Evolutionary conservation across 2,888 invertebrate genomes (phyloP).

Genomic region (Bedellia somnulentella): DNA sequence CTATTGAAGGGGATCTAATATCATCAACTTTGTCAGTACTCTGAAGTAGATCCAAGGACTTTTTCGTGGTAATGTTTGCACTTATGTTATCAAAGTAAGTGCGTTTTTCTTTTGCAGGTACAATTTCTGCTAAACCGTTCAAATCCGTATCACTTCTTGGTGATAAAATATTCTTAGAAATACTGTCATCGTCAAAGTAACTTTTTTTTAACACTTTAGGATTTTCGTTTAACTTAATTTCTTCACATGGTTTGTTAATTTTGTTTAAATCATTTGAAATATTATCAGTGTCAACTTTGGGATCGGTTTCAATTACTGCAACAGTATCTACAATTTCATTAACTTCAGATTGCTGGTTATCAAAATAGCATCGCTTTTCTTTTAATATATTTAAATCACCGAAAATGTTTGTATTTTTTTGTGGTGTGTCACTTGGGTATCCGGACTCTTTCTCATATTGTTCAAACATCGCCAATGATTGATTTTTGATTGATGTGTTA

Average conservation of each 20-base stretch:
- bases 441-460: conserved; percentile 1
- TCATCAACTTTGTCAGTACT: conserved; percentile 17
- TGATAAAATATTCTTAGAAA: too few species aligned
- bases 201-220: background rate
- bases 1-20: conserved; percentile 32
- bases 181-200: background rate
- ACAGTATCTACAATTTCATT: conserved; percentile 3
- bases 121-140: too few species aligned
- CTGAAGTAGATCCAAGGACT: background rate
- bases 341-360: conserved; percentile 5
- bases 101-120: conserved; percentile 20
- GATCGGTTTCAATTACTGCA: too few species aligned
- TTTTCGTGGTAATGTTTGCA: conserved; percentile 8
- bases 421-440: too few species aligned
- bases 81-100: conserved; percentile 26
- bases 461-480: conserved; percentile 1
- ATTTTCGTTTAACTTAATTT: background rate
- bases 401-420: too few species aligned
- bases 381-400: conserved; percentile 19
- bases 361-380: conserved; percentile 23
- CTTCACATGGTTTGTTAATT: background rate
- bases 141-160: too few species aligned
- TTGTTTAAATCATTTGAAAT: background rate
- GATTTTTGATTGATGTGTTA: background rate
- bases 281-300: too few species aligned